phyloP scores from a whole-genome alignment of 2,797 vertebrate species.

The Craterocephalus amniculus region DNA sequence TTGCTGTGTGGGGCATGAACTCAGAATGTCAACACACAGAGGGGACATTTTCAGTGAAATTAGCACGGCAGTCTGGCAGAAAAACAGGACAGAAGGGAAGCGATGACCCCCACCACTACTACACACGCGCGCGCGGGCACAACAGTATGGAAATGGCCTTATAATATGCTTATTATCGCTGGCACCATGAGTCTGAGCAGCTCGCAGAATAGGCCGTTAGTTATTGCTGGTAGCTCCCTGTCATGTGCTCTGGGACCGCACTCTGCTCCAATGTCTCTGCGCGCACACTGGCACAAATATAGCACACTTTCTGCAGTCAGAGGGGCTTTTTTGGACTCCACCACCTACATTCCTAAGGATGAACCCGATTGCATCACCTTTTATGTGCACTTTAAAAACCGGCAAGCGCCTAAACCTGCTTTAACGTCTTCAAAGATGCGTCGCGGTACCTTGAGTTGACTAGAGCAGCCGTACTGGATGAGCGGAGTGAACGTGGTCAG shows the following conservation, averaged over 20 bases:
- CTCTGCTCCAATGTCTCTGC: not conserved
- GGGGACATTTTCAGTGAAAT: slow-evolving; percentile 64
- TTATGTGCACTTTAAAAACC: not conserved
- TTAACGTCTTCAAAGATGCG: not conserved
- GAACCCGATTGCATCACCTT: not conserved
- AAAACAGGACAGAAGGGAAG: slow-evolving; percentile 37
- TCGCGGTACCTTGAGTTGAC: slow-evolving; percentile 91
- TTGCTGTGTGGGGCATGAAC: slow-evolving; percentile 68
- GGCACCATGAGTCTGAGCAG: slow-evolving; percentile 54
- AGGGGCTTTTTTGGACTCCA: slow-evolving; percentile 14
- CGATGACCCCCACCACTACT: not conserved
- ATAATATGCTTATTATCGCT: slow-evolving; percentile 41
- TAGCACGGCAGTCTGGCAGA: slow-evolving; percentile 57
- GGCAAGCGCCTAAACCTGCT: not conserved
- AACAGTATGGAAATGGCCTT: slow-evolving; percentile 30
- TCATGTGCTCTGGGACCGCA: slow-evolving; percentile 66
- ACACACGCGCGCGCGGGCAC: no score
- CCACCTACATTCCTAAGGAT: not conserved
- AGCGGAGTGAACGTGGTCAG: slow-evolving; percentile 97
- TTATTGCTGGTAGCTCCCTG: slow-evolving; percentile 50
- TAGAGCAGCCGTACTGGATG: slow-evolving; percentile 98
- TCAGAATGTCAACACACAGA: slow-evolving; percentile 73
- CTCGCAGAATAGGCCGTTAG: slow-evolving; percentile 27
- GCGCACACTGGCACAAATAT: slow-evolving; percentile 42
- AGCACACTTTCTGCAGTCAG: slow-evolving; percentile 45